Percentiles rank a stretch among this genome's conserved stretches.
These are phyloP conservation scores for Neotoma lepida DNA, from an alignment of 2,113 vertebrate species.

Conservation along the genomic window DNA sequence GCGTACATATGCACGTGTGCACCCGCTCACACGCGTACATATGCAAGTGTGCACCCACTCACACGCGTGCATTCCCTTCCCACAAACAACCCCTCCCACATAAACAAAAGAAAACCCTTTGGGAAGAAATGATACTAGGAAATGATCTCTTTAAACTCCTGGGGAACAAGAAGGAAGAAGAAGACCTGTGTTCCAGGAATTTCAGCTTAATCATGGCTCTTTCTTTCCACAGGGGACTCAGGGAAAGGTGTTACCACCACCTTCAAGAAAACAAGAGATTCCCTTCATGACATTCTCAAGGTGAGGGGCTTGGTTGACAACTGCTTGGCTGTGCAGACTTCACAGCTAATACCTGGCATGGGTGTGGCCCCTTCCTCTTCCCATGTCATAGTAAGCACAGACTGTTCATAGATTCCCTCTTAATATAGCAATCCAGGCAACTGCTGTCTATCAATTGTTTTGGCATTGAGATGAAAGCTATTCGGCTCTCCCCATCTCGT, in stretches of 20 bases:
- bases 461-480: background rate
- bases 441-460: background rate
- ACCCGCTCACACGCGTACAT: background rate
- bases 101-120: background rate
- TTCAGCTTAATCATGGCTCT: background rate
- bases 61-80: background rate
- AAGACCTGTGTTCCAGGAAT: background rate
- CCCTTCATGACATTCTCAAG: background rate
- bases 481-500: background rate
- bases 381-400: rapidly evolving
- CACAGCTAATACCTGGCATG: background rate
- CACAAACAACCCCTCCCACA: background rate
- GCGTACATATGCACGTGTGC: too few species aligned
- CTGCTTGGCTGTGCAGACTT: background rate
- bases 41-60: too few species aligned
- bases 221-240: background rate
- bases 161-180: background rate
- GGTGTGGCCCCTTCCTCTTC: background rate
- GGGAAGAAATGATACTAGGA: background rate
- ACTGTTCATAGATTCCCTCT: background rate
- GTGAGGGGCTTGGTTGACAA: background rate
- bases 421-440: background rate
- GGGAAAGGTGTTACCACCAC: background rate
- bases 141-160: background rate
- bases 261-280: background rate